A percentile compares a stretch with the other conserved stretches of the same genome.
These are phyloP conservation scores for fruit fly (Drosophila melanogaster) DNA, from an alignment of 1,140 invertebrate species.

Conservation along the genomic window Release_6_plus_ISO1_MT NT_037436.4:21755501-21756000, in stretches of 20 bases:
- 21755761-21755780: slow-evolving; percentile 54
- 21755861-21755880: slow-evolving; percentile 43
- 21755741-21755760: slow-evolving; percentile 81
- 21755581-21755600: slow-evolving; percentile 73
- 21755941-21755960: slow-evolving; percentile 47
- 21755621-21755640: slow-evolving; percentile 32
- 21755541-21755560: slow-evolving; percentile 58
- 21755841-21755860: slow-evolving; percentile 63
- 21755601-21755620: slow-evolving; percentile 72
- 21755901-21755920: slow-evolving; percentile 78
- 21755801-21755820: slow-evolving; percentile 62
- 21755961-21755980: slow-evolving; percentile 53
- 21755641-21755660: slow-evolving; percentile 17
- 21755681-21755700: neutral
- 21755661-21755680: slow-evolving; percentile 10
- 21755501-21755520: slow-evolving; percentile 66
- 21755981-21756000: slow-evolving; percentile 80
- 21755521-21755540: slow-evolving; percentile 82
- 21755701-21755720: slow-evolving; percentile 27
- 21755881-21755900: neutral
- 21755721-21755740: slow-evolving; percentile 80
- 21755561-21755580: slow-evolving; percentile 79
- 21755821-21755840: slow-evolving; percentile 80
- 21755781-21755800: slow-evolving; percentile 69
- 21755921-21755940: slow-evolving; percentile 55